These are phyloP conservation scores for Gymnocypris eckloni DNA, from an alignment of 2,797 vertebrate species.

Conservation along the genomic window DNA sequence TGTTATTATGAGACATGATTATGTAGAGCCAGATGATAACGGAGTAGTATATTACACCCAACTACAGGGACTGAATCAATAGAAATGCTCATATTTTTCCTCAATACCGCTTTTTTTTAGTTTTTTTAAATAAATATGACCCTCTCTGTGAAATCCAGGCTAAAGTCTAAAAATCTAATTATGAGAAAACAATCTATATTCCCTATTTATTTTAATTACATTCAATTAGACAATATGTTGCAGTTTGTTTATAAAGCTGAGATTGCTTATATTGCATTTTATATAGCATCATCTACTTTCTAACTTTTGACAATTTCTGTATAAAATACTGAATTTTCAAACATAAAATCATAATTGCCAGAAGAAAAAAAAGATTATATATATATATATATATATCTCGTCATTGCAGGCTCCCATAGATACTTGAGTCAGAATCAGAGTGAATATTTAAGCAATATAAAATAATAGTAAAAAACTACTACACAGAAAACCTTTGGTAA, in stretches of 20 bases:
- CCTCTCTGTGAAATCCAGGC: too few relatives aligned
- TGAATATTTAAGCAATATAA: background rate
- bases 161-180: too few relatives aligned
- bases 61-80: background rate
- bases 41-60: background rate
- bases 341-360: background rate
- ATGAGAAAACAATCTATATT: background rate
- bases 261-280: background rate
- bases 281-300: too few relatives aligned
- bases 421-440: background rate
- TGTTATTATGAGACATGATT: background rate
- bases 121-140: background rate
- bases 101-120: background rate
- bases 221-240: background rate
- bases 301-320: too few relatives aligned
- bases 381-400: too few relatives aligned
- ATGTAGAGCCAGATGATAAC: background rate
- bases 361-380: too few relatives aligned
- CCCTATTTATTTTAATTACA: background rate
- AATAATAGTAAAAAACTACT: background rate
- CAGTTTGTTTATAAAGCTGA: background rate
- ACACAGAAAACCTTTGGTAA: background rate
- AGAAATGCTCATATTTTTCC: background rate
- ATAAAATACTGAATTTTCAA: background rate
- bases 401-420: too few relatives aligned